Evolutionary conservation across 2,797 vertebrate genomes (phyloP).

Genomic region (Knipowitschia caucasica): DNA sequence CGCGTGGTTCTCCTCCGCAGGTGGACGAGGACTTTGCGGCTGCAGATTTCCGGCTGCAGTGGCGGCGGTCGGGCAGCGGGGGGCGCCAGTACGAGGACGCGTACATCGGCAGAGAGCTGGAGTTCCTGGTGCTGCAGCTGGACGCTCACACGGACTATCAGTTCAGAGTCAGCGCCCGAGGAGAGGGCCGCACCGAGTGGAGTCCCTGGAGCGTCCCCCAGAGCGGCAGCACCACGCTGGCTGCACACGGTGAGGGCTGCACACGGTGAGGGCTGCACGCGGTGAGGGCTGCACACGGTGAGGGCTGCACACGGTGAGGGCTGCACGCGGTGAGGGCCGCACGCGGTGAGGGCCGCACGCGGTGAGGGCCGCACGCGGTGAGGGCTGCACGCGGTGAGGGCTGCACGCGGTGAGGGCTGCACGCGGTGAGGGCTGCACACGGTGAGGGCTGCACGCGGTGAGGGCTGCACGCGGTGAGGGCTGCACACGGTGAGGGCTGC

Average conservation of each 20-base stretch:
- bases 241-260: constrained; percentile 86
- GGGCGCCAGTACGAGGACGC: constrained; percentile 86
- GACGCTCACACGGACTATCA: constrained; percentile 87
- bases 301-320: no score
- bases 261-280: no score
- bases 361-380: no score
- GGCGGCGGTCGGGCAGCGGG: constrained; percentile 73
- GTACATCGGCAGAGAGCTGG: constrained; percentile 85
- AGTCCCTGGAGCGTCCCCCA: constrained; percentile 95
- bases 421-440: no score
- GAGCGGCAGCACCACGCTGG: constrained; percentile 81
- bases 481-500: no score
- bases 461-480: no score
- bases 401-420: no score
- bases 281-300: no score
- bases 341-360: no score
- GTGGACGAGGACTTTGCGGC: constrained; percentile 91
- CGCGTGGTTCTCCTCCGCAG: constrained; percentile 64
- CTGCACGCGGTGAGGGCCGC: no score
- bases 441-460: no score
- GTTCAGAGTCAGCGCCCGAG: constrained; percentile 91
- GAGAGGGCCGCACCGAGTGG: constrained; percentile 93
- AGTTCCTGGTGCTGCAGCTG: constrained; percentile 89
- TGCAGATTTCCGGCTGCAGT: constrained; percentile 90
- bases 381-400: no score